These are phyloP conservation scores for Indicator indicator DNA, from an alignment of 2,113 vertebrate species.

Conservation along the genomic window DNA sequence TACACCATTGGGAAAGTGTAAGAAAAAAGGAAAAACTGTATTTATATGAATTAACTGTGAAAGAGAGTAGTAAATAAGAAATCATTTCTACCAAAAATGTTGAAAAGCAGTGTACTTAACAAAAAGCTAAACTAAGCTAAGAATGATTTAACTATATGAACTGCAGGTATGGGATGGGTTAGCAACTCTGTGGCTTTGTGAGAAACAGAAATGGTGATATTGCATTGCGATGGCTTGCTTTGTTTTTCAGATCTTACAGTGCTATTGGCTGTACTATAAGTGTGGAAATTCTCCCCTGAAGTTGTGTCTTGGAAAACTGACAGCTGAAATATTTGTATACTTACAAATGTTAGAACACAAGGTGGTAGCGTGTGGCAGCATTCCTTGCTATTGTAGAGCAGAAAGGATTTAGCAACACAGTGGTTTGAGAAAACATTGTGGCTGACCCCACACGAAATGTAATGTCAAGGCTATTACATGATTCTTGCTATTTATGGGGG, in stretches of 20 bases:
- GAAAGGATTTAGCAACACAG: background rate
- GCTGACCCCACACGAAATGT: background rate
- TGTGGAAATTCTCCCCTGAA: background rate
- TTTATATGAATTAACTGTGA: conserved; percentile 51
- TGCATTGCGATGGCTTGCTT: background rate
- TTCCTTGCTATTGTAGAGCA: background rate
- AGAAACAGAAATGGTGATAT: background rate
- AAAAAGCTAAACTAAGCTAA: background rate
- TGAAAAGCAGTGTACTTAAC: background rate
- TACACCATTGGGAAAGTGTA: background rate
- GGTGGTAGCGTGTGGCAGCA: background rate
- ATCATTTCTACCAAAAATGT: conserved; percentile 26
- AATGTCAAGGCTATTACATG: background rate
- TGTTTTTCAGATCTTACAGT: background rate
- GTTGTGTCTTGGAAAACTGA: background rate
- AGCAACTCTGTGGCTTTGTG: background rate
- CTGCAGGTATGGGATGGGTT: background rate
- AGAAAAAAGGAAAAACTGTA: conserved; percentile 22
- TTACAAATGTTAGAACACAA: background rate
- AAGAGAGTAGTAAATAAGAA: conserved; percentile 23
- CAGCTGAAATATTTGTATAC: background rate
- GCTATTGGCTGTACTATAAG: background rate
- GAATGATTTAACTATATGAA: background rate
- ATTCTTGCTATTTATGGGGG: background rate
- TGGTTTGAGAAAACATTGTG: background rate